Evolutionary conservation across 1,140 invertebrate genomes (phyloP), one percentile per base, ranked within the genome.

Genomic region (Akabosia matsudoensis): DNA sequence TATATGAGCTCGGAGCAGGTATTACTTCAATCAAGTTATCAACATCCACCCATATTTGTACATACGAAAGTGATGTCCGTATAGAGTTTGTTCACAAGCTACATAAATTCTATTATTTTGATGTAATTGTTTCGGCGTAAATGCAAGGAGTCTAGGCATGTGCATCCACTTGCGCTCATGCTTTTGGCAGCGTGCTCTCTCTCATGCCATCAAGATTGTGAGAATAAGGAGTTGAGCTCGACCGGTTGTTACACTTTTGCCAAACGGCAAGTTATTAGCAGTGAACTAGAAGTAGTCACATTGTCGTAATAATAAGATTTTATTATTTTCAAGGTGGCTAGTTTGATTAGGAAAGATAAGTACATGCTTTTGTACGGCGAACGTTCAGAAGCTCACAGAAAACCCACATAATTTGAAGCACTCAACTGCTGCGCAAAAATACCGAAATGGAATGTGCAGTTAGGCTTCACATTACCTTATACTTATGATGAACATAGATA

Each of bases 241-340:
- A 67, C 61, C 61, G 61, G 61, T 67, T 67, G 61, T 67, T 67
- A 67, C 61, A 67, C 61, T 67, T 67, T 67, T 67, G 61, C 61
- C 61, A 67, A 67, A 67, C n/a, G 24, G 61, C 61, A 30, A 67
- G 31, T 67, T 67, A 67, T 67, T 67, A 31, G 61, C 61, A 67
- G 28, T 67, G 61, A 67, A 67, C 61, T 67, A 67, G 61, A 7
- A 28, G 61, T 67, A 67, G 61, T 67, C 61, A 31, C 61, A 67
- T 67, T 67, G 61, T 67, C 61, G 31, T 67, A 67, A 67, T 67
- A 67, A 67, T 67, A 67, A 28, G 61, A 67, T 67, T 67, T 67
- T 67, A 67, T 67, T 67, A 30, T 67, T 67, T 67, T 67, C 7
- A 67, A 67, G 61, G 61, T 67, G 61, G 61, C 28, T 67, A 10